Percentiles rank a stretch among this genome's conserved stretches.
Conservation (phyloP, 2,113 vertebrate species). For the Amblyopsis rosae region DNA sequence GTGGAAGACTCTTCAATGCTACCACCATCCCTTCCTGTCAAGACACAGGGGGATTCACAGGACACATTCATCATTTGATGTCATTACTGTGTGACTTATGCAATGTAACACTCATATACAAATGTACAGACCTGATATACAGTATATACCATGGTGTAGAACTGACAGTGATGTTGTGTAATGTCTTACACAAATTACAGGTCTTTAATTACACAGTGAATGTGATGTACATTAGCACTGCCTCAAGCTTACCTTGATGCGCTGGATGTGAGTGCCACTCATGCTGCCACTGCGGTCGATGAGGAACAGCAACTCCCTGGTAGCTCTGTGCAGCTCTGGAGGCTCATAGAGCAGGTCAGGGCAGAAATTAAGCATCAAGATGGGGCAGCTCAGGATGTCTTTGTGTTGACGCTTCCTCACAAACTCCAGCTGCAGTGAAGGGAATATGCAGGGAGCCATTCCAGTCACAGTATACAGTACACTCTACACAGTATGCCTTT, state of each 20-base stretch:
- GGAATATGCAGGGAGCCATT: not conserved
- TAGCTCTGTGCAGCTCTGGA: conserved; percentile 80
- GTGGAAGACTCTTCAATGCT: conserved; percentile 89
- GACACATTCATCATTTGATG: not conserved
- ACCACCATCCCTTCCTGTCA: conserved; percentile 88
- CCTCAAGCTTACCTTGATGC: conserved; percentile 76
- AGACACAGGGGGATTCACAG: conserved; percentile 18
- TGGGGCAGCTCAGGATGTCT: conserved; percentile 89
- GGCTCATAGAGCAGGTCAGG: conserved; percentile 76
- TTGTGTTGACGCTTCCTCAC: conserved; percentile 93
- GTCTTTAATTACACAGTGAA: not conserved
- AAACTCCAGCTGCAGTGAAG: conserved; percentile 83
- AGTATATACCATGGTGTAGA: no score
- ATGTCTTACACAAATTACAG: no score
- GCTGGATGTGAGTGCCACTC: conserved; percentile 73
- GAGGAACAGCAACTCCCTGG: conserved; percentile 89
- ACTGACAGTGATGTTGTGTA: no score
- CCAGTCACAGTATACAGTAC: not conserved
- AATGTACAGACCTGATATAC: no score
- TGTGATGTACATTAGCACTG: not conserved
- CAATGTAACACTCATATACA: no score
- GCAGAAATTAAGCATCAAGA: conserved; percentile 96
- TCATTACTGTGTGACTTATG: no score
- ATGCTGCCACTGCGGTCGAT: conserved; percentile 78
- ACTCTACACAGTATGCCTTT: not conserved